phyloP scores from a whole-genome alignment of 2,113 vertebrate genomes.

The Odobenus rosmarus region DNA sequence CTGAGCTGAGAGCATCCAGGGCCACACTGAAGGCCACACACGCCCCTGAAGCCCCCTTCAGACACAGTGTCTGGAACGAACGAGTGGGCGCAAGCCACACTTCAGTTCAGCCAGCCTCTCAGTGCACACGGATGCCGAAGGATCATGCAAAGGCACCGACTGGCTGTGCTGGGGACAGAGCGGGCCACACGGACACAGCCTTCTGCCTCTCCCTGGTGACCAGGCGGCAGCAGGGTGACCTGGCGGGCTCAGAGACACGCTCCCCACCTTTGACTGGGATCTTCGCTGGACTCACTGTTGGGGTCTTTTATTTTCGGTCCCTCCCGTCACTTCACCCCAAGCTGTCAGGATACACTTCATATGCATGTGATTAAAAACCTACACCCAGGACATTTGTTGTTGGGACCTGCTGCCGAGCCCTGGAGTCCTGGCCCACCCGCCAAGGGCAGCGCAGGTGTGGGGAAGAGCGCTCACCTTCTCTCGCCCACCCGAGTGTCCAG shows the following conservation, averaged over 20 bases:
- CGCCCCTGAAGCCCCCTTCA: neutral
- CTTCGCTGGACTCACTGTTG: neutral
- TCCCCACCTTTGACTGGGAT: neutral
- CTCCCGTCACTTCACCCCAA: neutral
- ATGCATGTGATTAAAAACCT: no score
- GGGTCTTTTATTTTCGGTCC: neutral
- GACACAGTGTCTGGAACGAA: neutral
- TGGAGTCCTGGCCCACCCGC: neutral
- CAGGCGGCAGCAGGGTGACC: neutral
- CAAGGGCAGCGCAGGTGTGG: fast-evolving
- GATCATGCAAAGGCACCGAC: neutral
- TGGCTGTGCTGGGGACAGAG: fast-evolving
- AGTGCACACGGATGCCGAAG: no score
- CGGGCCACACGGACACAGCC: no score
- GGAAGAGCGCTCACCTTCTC: neutral
- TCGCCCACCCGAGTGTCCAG: neutral
- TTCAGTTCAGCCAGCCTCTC: neutral
- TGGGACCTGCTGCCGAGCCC: neutral
- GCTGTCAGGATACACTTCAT: neutral
- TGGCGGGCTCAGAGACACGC: fast-evolving
- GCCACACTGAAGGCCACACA: neutral
- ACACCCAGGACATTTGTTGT: neutral
- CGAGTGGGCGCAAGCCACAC: neutral
- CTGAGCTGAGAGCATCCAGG: neutral
- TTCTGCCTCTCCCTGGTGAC: neutral